Percentiles rank a stretch among this genome's conserved stretches.
These are phyloP conservation scores for Camponotus fellah DNA, from an alignment of 2,888 invertebrate species.

Conservation along the genomic window DNA sequence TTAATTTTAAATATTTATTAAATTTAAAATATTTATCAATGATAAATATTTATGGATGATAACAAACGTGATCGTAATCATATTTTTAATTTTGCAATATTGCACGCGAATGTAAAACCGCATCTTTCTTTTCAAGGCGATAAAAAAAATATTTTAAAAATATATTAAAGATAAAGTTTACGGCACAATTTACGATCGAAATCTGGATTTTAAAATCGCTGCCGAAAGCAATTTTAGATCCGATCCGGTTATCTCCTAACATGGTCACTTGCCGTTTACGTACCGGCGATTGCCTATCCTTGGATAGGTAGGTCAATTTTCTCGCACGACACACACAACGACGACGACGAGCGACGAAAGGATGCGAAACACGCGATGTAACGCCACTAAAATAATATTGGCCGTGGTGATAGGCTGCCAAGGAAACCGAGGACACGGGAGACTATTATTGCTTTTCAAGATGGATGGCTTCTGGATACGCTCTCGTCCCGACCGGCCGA, in stretches of 20 bases:
- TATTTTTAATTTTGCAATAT: background rate
- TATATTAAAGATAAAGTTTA: background rate
- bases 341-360: conserved; percentile 41
- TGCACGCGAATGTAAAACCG: background rate
- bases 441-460: conserved; percentile 71
- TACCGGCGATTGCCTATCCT: conserved; percentile 26
- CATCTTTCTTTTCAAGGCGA: background rate
- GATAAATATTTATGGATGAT: too few relatives aligned
- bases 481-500: conserved; percentile 7
- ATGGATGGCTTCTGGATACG: conserved; percentile 68
- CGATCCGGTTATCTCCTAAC: conserved; percentile 24
- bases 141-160: background rate
- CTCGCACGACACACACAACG: background rate
- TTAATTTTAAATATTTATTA: too few relatives aligned
- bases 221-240: conserved; percentile 27
- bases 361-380: conserved; percentile 62
- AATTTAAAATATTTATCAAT: too few relatives aligned
- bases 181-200: background rate
- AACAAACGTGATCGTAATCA: background rate
- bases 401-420: conserved; percentile 68
- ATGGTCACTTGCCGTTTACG: conserved; percentile 28
- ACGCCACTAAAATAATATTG: conserved; percentile 77
- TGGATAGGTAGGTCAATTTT: conserved; percentile 42
- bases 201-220: conserved; percentile 5
- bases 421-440: conserved; percentile 58